Conservation (phyloP, 2,888 invertebrate species). For the Erebia ligea region DNA sequence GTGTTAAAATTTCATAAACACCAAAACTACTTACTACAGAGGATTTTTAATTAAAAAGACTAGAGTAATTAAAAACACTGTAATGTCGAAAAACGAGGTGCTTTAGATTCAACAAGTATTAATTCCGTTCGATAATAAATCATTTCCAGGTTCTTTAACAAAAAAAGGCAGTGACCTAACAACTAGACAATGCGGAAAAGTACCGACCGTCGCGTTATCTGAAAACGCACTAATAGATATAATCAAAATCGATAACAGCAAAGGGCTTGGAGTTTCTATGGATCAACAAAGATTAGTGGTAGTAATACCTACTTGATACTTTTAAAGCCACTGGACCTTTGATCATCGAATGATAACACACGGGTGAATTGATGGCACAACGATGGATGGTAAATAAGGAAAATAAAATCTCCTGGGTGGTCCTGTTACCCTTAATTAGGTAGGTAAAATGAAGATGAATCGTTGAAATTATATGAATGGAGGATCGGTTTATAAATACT, state of each 20-base stretch:
- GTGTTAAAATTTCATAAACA: too few relatives aligned
- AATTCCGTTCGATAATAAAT: not conserved
- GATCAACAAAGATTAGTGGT: not conserved
- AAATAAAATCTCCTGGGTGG: conserved; percentile 5
- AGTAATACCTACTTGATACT: not conserved
- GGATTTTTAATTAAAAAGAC: too few relatives aligned
- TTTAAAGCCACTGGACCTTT: not conserved
- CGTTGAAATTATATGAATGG: too few relatives aligned
- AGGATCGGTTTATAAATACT: too few relatives aligned
- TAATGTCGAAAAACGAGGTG: too few relatives aligned
- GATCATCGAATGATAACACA: conserved; percentile 1
- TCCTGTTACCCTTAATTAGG: not conserved
- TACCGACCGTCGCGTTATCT: not conserved
- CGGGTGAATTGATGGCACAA: conserved; percentile 1
- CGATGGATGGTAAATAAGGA: not conserved
- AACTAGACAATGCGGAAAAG: not conserved
- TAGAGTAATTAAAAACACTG: too few relatives aligned
- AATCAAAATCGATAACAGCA: conserved; percentile 1
- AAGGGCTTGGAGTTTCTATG: not conserved
- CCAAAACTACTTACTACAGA: too few relatives aligned
- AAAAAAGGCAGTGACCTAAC: not conserved
- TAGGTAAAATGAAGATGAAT: too few relatives aligned
- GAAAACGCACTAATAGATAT: conserved; percentile 1
- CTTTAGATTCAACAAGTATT: not conserved
- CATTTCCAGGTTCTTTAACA: not conserved